A percentile compares a stretch with the other conserved stretches of the same genome.
Conservation (phyloP, 2,797 vertebrate genomes). For the Anomalospiza imberbis region DNA sequence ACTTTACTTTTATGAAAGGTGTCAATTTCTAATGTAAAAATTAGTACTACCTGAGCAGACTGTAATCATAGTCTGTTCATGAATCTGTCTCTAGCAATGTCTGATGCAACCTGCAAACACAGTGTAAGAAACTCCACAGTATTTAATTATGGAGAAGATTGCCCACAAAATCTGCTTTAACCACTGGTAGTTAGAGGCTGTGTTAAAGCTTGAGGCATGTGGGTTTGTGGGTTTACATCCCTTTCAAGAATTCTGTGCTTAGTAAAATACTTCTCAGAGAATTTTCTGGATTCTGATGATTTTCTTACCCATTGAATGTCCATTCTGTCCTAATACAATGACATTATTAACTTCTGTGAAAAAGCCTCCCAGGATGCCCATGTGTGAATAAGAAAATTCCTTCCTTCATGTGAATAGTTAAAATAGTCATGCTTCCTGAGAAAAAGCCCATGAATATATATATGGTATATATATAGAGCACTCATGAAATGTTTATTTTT, state of each 20-base stretch:
- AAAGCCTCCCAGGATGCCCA: background rate
- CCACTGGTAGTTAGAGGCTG: background rate
- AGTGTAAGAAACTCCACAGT: background rate
- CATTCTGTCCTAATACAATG: background rate
- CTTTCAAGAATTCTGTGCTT: background rate
- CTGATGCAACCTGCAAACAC: background rate
- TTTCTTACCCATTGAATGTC: background rate
- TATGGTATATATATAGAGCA: background rate
- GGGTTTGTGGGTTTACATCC: background rate
- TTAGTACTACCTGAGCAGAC: background rate
- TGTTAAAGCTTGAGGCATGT: background rate
- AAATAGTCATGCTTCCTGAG: background rate
- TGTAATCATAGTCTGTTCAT: background rate
- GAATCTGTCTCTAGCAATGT: background rate
- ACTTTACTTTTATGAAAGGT: background rate
- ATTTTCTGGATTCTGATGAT: background rate
- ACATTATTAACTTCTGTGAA: background rate
- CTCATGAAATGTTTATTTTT: conserved; percentile 21
- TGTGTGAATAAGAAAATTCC: background rate
- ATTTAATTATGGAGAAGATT: conserved; percentile 24
- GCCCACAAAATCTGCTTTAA: background rate
- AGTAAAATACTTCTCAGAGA: background rate
- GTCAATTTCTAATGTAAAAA: background rate
- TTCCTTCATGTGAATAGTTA: background rate
- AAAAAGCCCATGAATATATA: background rate